phyloP scores from a whole-genome alignment of 2,113 vertebrate genomes.

The Salvelinus fontinalis region DNA sequence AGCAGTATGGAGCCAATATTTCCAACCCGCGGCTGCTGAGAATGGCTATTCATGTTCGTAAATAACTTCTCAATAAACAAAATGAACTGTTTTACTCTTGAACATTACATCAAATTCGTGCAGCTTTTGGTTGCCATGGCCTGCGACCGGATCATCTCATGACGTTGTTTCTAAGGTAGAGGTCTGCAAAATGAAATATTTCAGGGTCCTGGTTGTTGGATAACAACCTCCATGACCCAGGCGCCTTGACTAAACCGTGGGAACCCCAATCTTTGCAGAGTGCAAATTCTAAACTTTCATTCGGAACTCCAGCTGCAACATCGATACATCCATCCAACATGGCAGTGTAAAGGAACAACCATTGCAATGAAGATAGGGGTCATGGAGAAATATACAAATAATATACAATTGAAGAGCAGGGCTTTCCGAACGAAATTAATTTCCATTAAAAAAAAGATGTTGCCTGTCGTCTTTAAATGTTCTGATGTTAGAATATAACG shows the following conservation, averaged over 20 bases:
- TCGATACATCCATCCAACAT: constrained; percentile 85
- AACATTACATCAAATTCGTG: constrained; percentile 63
- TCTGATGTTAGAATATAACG: no score
- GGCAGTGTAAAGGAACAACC: constrained; percentile 75
- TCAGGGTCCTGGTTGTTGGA: constrained; percentile 11
- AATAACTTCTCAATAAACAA: constrained; percentile 14
- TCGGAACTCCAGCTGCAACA: constrained; percentile 64
- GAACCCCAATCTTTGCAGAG: neutral
- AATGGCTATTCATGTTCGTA: constrained; percentile 83
- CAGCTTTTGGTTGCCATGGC: constrained; percentile 70
- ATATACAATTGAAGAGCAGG: neutral
- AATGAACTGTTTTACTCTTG: constrained; percentile 30
- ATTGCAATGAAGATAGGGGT: constrained; percentile 34
- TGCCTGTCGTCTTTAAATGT: neutral
- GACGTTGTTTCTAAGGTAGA: constrained; percentile 26
- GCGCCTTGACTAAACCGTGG: neutral
- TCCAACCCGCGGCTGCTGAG: constrained; percentile 75
- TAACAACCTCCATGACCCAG: neutral
- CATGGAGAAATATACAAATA: no score
- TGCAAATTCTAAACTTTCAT: constrained; percentile 66
- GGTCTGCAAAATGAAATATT: constrained; percentile 25
- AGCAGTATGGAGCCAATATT: constrained; percentile 89
- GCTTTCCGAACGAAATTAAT: neutral
- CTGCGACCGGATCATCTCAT: constrained; percentile 74
- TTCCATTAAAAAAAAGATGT: neutral